A percentile compares a stretch with the other conserved stretches of the same genome.
Conservation (phyloP, 2,797 vertebrate species). For the Taenioides sp. region DNA sequence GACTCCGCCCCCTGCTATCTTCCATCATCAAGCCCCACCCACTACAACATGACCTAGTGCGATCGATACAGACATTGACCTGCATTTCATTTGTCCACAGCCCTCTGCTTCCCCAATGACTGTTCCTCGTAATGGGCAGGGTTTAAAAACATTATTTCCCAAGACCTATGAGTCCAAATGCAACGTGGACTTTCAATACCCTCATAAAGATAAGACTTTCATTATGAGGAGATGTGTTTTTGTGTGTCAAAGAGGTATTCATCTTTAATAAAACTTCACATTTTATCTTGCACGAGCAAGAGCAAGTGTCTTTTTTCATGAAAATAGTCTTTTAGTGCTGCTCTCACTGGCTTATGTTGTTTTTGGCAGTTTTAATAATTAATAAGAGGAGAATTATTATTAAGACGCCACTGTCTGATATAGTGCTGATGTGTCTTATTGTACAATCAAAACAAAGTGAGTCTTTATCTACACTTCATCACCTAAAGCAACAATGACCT, state of each 20-base stretch:
- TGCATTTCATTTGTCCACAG: constrained; percentile 38
- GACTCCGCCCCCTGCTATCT: constrained; percentile 13
- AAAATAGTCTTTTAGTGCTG: not conserved
- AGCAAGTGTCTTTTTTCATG: not conserved
- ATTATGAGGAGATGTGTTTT: not conserved
- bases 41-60: constrained; percentile 41
- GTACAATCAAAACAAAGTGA: constrained; percentile 32
- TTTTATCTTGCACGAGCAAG: not conserved
- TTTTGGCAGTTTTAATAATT: constrained; percentile 7
- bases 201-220: not conserved
- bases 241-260: constrained; percentile 2
- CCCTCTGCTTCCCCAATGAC: constrained; percentile 8
- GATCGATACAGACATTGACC: constrained; percentile 58
- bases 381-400: constrained; percentile 14
- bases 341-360: not conserved
- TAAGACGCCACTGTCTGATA: not conserved
- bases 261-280: not conserved
- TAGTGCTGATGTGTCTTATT: constrained; percentile 3
- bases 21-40: constrained; percentile 28
- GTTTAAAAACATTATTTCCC: constrained; percentile 4
- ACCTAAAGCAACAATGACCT: constrained; percentile 28
- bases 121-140: not conserved
- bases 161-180: not conserved
- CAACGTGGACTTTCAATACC: constrained; percentile 5
- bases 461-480: constrained; percentile 14